Evolutionary conservation across 2,888 invertebrate species (phyloP).

Genomic region (Eretmocerus hayati): DNA sequence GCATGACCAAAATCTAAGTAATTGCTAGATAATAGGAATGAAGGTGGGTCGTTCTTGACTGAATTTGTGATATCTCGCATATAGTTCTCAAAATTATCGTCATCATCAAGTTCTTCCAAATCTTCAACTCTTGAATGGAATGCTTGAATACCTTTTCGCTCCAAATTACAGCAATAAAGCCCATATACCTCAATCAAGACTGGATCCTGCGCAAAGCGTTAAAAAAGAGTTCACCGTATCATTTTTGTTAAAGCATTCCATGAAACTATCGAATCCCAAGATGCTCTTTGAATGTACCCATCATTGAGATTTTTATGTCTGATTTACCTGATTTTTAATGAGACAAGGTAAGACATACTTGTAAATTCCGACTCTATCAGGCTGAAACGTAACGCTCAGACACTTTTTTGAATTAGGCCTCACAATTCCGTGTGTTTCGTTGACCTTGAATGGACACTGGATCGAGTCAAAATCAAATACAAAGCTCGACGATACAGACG

Average conservation of each 20-base stretch:
- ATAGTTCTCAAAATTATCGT: conserved; percentile 35
- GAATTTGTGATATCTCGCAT: conserved; percentile 30
- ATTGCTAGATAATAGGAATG: conserved; percentile 34
- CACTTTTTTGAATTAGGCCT: conserved; percentile 31
- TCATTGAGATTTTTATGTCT: neutral
- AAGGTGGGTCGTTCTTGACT: conserved; percentile 23
- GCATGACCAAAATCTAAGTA: conserved; percentile 41
- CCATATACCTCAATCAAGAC: conserved; percentile 37
- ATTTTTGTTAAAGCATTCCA: too few relatives aligned
- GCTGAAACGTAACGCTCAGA: conserved; percentile 38
- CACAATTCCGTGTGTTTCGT: conserved; percentile 36
- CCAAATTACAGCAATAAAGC: conserved; percentile 11
- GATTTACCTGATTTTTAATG: conserved; percentile 43
- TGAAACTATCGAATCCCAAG: too few relatives aligned
- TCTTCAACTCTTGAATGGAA: conserved; percentile 6
- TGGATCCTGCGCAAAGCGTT: conserved; percentile 35
- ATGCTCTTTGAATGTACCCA: neutral
- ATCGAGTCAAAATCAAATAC: conserved; percentile 38
- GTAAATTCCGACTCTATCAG: conserved; percentile 34
- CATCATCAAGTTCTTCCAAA: conserved; percentile 1
- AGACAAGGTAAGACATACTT: conserved; percentile 38
- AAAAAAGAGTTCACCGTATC: too few relatives aligned
- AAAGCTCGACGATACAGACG: conserved; percentile 36
- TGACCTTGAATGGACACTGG: conserved; percentile 38
- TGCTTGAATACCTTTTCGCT: neutral